phyloP scores from a whole-genome alignment of 2,797 vertebrate genomes.

The Brachymystax lenok region DNA sequence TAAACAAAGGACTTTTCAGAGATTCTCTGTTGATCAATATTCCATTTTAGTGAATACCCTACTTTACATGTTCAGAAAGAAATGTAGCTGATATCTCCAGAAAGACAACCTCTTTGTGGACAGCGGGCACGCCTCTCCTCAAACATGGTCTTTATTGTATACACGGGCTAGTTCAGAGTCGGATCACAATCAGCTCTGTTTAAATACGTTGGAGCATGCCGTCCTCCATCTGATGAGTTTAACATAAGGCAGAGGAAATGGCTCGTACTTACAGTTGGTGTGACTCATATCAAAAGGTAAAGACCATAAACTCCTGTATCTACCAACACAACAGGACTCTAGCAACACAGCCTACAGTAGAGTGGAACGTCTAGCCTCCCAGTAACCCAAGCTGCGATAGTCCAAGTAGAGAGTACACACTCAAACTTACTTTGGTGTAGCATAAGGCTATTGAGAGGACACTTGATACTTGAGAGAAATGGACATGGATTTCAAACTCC shows the following conservation, averaged over 20 bases:
- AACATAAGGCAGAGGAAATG: not conserved
- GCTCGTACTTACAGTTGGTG: not conserved
- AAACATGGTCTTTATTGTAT: not conserved
- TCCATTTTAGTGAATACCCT: no score
- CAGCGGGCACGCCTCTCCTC: not conserved
- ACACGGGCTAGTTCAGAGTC: not conserved
- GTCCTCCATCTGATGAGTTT: not conserved
- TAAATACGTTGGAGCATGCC: not conserved
- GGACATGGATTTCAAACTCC: not conserved
- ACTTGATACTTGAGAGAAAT: slow-evolving; percentile 8
- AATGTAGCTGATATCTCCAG: not conserved
- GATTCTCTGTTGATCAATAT: no score
- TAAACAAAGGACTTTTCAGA: not conserved
- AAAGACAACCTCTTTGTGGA: not conserved
- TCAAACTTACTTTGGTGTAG: not conserved
- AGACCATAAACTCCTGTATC: slow-evolving; percentile 22
- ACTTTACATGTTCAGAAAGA: not conserved
- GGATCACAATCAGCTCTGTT: not conserved
- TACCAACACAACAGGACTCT: slow-evolving; percentile 16
- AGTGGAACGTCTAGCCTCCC: not conserved
- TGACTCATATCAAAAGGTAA: not conserved
- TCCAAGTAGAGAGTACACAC: not conserved
- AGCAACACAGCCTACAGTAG: slow-evolving; percentile 1
- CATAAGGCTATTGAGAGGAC: not conserved
- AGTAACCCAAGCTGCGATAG: not conserved